Percentiles rank a stretch among this genome's conserved stretches.
These are phyloP conservation scores for Sitta carolinensis DNA, from an alignment of 2,797 vertebrate species.

Conservation along the genomic window DNA sequence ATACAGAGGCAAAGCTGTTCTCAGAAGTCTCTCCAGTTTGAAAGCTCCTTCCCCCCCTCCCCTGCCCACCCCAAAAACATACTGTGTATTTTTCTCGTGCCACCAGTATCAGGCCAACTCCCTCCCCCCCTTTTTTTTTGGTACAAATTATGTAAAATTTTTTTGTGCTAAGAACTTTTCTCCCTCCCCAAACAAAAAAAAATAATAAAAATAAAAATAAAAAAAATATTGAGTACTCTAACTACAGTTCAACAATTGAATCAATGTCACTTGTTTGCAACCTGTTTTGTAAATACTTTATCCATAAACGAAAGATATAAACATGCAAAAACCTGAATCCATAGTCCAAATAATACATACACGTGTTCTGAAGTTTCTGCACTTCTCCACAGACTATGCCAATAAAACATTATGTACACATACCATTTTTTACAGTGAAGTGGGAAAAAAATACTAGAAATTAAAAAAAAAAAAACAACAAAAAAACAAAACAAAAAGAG, in stretches of 20 bases:
- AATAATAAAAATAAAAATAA: slow-evolving; percentile 73
- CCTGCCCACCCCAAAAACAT: slow-evolving; percentile 42
- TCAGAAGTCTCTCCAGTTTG: slow-evolving; percentile 89
- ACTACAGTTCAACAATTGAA: slow-evolving; percentile 90
- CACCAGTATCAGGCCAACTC: slow-evolving; percentile 76
- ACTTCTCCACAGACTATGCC: slow-evolving; percentile 95
- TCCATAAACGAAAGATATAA: slow-evolving; percentile 97
- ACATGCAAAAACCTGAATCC: slow-evolving; percentile 99
- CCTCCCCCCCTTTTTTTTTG: slow-evolving; percentile 83
- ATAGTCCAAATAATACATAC: slow-evolving; percentile 97
- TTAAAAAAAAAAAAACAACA: slow-evolving; percentile 85
- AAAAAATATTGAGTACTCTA: slow-evolving; percentile 81
- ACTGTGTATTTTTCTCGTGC: slow-evolving; percentile 80
- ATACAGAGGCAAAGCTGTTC: slow-evolving; percentile 91
- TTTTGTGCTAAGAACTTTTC: slow-evolving; percentile 93
- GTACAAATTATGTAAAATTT: slow-evolving; percentile 97
- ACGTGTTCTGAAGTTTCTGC: slow-evolving; percentile 93
- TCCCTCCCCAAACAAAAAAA: slow-evolving; percentile 75
- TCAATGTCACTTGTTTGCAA: slow-evolving; percentile 89
- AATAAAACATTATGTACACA: slow-evolving; percentile 98
- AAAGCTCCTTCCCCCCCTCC: slow-evolving; percentile 84
- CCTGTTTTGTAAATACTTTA: slow-evolving; percentile 94
- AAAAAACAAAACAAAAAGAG: slow-evolving; percentile 77
- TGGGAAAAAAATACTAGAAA: slow-evolving; percentile 89
- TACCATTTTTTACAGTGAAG: slow-evolving; percentile 97